A percentile compares a stretch with the other conserved stretches of the same genome.
Conservation (phyloP, 2,888 invertebrate species). For the Ommatoiulus sabulosus region DNA sequence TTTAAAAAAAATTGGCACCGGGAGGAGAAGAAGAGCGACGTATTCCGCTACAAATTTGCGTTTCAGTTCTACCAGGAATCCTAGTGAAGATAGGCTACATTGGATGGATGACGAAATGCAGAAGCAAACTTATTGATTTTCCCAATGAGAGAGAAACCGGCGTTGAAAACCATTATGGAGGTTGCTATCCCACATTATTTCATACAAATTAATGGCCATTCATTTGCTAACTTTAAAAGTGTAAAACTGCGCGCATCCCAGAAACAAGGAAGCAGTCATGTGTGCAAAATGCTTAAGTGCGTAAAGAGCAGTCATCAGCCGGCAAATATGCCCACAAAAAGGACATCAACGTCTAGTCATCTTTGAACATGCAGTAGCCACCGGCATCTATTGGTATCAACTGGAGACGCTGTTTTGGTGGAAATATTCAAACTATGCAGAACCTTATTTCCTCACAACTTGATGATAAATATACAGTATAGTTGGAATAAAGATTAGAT, state of each 20-base stretch:
- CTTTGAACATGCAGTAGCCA: not conserved
- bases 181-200: not conserved
- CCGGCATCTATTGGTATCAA: not conserved
- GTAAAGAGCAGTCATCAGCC: not conserved
- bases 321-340: not conserved
- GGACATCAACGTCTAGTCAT: not conserved
- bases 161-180: not conserved
- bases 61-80: not conserved
- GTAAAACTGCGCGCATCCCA: not conserved
- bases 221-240: not conserved
- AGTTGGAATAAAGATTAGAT: too few relatives aligned
- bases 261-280: not conserved
- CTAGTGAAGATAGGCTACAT: not conserved
- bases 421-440: not conserved
- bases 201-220: not conserved
- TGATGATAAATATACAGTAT: too few relatives aligned
- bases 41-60: not conserved
- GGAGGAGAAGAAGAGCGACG: not conserved
- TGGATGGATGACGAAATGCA: not conserved
- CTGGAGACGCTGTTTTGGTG: not conserved
- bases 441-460: too few relatives aligned
- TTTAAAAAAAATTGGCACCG: not conserved
- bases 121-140: conserved; percentile 15
- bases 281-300: not conserved
- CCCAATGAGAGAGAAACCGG: not conserved